Evolutionary conservation across 2,888 invertebrate species (phyloP), one percentile per base, ranked within the genome.

Genomic region (Caenorhabditis zanzibari): DNA sequence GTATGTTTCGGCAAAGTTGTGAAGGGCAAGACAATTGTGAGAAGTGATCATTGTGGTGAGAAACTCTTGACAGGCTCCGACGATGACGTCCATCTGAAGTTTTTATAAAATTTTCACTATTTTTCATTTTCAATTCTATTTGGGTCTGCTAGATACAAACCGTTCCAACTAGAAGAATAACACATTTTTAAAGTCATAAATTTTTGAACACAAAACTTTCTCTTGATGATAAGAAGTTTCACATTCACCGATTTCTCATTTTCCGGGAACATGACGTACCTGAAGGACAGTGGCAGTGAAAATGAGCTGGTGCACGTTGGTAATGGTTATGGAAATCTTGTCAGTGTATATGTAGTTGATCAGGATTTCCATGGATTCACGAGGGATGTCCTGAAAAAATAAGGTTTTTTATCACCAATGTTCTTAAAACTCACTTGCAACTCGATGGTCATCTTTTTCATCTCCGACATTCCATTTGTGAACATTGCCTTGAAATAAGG

Each of bases 401-500:
- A 68, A 54, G 10, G 28, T 44, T 44, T 22, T 58, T 28, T 2
- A 32, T 6, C 7, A 7, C 32, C 4, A 32, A 32, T 10, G 56
- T n/a, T 54, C 19, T 2, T 19, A 19, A 10, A 19, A 44, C 80
- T 68, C 5, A 83, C 85, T 49, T 84, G 75, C 9, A 88, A 49
- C 56, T 64, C 61, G 19, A 88, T 85, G 6, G 61, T 76, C 26
- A 76, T 24, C 74, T 86, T 83, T 22, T 72, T 81, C 58, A 86
- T 83, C 74, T 90, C 90, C 2, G 79, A 47, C 93, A 93, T 93
- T 75, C 93, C 91, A 1, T 93, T 92, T 26, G 92, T 91, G 88
- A 94, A 94, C 93, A 94, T 93, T 44, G 93, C 92, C 28, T 92
- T 90, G 87, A 94, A 94, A 85, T 94, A 94, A 19, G 93, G 92